Percentiles rank a stretch among this genome's conserved stretches.
phyloP scores from a whole-genome alignment of 1,140 invertebrate genomes.

The Bombyx mori region DNA sequence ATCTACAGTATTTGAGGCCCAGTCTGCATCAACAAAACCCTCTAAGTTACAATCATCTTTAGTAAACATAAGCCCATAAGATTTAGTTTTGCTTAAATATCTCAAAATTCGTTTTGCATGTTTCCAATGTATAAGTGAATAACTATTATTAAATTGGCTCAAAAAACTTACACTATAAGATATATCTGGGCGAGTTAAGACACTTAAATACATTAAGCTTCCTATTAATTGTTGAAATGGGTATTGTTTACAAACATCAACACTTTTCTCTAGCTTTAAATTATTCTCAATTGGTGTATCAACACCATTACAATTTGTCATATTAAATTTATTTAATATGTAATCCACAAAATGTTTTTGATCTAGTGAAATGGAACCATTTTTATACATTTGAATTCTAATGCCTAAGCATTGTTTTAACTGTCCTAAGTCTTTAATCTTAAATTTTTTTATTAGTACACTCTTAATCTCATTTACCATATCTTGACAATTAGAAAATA shows the following conservation, averaged over 20 bases:
- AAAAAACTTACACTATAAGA: not conserved
- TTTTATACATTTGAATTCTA: conserved; percentile 12
- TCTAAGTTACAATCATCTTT: not conserved
- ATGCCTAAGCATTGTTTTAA: conserved; percentile 28
- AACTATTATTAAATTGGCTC: conserved; percentile 4
- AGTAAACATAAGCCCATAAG: not conserved
- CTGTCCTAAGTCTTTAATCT: conserved; percentile 13
- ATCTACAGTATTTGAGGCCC: conserved; percentile 1
- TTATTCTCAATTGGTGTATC: conserved; percentile 2
- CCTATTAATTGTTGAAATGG: conserved; percentile 2
- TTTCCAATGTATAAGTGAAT: not conserved
- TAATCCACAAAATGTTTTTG: too few relatives aligned
- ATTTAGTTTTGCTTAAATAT: conserved; percentile 1
- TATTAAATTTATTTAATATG: not conserved
- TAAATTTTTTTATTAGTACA: conserved; percentile 16
- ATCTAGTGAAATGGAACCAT: not conserved
- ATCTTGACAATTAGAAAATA: conserved; percentile 27
- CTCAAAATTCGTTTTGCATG: conserved; percentile 1
- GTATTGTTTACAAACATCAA: not conserved
- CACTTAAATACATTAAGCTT: not conserved
- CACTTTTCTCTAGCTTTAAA: not conserved
- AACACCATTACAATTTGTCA: conserved; percentile 1
- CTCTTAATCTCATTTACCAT: conserved; percentile 10
- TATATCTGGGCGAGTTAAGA: not conserved
- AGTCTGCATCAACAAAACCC: conserved; percentile 1